Evolutionary conservation across 2,797 vertebrate species (phyloP), one percentile per base, ranked within the genome.

Genomic region (Dendrocincla fuliginosa): DNA sequence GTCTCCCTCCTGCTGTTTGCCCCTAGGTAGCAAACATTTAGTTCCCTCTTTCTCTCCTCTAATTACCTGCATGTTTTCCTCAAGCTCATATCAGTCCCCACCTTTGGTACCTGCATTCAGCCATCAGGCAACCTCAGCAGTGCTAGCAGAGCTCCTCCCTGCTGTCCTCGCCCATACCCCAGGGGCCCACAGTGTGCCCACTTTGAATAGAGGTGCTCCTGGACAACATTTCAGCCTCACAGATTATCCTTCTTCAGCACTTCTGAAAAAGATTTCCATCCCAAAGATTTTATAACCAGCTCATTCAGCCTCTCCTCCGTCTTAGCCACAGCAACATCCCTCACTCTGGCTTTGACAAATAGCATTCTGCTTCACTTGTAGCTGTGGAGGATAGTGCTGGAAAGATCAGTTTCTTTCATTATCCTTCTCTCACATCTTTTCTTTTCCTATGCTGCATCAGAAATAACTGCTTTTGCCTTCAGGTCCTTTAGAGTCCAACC

Each of bases 401-500:
- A 92, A 93, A 95, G 82, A 96, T 86, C 57, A 30, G 87, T 93
- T 91, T 89, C 75, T 93, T 93, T 95, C 70, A 55, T 89, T 93
- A 86, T 64, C 37, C 22, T 84, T 91, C 92, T 89, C 60, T 93
- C 4, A 1, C 65, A 75, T 88, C 69, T 87, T 85, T 83, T 15
- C 14, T 85, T 87, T 89, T 92, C 67, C 87, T 87, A 7, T 61
- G 39, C 47, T 81, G 76, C 76, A 84, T 93, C 57, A 96, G 87
- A 96, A 96, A 88, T 92, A 95, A 91, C 65, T 90, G 61, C 39
- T 89, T 77, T 86, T 94, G 69, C 91, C 69, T 95, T 93, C 76
- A 78, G 85, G 46, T 74, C 47, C 89, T 96, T 93, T 82, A 49
- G 67, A 93, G 77, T 94, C 93, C 87, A 87, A 87, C 44, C 79